Conservation (phyloP, 2,113 vertebrate genomes). For the Ariopsis seemanni region DNA sequence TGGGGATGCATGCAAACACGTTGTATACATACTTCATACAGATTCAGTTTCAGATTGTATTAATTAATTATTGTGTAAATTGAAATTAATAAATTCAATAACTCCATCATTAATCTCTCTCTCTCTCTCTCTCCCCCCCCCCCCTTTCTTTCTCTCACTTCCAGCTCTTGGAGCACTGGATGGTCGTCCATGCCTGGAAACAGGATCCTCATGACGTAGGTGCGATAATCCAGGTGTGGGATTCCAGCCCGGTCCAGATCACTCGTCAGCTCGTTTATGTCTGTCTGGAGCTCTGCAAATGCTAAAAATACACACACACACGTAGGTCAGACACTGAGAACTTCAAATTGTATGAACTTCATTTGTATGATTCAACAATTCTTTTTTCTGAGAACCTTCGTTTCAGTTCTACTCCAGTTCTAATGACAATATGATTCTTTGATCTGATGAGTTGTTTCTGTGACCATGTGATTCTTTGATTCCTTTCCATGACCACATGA, state of each 20-base stretch:
- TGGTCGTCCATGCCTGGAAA: conserved; percentile 98
- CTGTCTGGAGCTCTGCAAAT: conserved; percentile 95
- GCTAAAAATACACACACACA: conserved; percentile 66
- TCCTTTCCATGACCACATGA: not conserved
- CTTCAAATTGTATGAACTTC: not conserved
- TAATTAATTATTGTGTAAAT: not conserved
- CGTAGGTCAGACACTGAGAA: not conserved
- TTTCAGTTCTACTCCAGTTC: not conserved
- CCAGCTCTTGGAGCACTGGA: conserved; percentile 90
- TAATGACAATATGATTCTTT: not conserved
- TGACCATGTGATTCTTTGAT: not conserved
- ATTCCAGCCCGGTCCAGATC: conserved; percentile 94
- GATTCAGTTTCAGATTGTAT: not conserved
- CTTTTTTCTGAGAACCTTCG: not conserved
- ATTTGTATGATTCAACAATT: not conserved
- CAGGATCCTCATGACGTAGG: conserved; percentile 93
- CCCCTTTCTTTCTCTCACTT: conserved; percentile 72
- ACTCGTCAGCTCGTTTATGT: conserved; percentile 97
- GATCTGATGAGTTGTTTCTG: not conserved
- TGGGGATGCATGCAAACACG: not conserved
- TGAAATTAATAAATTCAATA: not conserved
- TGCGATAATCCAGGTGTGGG: conserved; percentile 93
- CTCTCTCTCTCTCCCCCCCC: not conserved
- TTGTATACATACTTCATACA: conserved; percentile 7
- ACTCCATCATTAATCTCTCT: not conserved